phyloP scores from a whole-genome alignment of 2,888 invertebrate genomes.

The Nomada ruficornis region DNA sequence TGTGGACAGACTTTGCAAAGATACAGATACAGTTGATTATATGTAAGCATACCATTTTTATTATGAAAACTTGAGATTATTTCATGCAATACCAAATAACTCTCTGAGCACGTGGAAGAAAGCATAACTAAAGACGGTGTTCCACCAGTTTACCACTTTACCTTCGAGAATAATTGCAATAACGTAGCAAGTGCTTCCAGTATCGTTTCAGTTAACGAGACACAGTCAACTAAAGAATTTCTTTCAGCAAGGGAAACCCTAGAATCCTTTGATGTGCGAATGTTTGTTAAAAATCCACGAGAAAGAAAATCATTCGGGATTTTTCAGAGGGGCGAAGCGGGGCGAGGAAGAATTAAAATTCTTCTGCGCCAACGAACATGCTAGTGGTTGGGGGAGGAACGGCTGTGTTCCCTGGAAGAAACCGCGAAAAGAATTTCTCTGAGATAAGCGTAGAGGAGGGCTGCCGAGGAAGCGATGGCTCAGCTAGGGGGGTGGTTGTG shows the following conservation, averaged over 20 bases:
- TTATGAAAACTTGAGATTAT: background rate
- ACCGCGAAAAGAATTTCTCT: slow-evolving; percentile 76
- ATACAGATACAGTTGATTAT: background rate
- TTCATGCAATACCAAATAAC: background rate
- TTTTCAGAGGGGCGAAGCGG: slow-evolving; percentile 31
- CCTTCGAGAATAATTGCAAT: slow-evolving; percentile 8
- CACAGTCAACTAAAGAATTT: slow-evolving; percentile 17
- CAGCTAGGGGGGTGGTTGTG: slow-evolving; percentile 8
- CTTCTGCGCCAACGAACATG: slow-evolving; percentile 68
- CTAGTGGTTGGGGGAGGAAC: slow-evolving; percentile 39
- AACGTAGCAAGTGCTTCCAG: slow-evolving; percentile 1
- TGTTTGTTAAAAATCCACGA: slow-evolving; percentile 44
- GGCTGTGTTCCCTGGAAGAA: slow-evolving; percentile 68
- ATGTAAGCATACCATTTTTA: no score
- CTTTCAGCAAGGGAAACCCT: slow-evolving; percentile 14
- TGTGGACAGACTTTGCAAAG: background rate
- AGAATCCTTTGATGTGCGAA: slow-evolving; percentile 61
- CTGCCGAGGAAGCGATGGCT: slow-evolving; percentile 50
- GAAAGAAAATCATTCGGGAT: slow-evolving; percentile 58
- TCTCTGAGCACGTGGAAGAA: background rate
- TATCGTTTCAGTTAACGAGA: slow-evolving; percentile 5
- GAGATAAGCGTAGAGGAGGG: slow-evolving; percentile 74
- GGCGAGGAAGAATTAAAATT: slow-evolving; percentile 76
- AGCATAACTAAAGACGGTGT: no score
- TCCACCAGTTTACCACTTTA: no score